These are phyloP conservation scores for Pollenia angustigena DNA, from an alignment of 2,888 invertebrate genomes.

Conservation along the genomic window DNA sequence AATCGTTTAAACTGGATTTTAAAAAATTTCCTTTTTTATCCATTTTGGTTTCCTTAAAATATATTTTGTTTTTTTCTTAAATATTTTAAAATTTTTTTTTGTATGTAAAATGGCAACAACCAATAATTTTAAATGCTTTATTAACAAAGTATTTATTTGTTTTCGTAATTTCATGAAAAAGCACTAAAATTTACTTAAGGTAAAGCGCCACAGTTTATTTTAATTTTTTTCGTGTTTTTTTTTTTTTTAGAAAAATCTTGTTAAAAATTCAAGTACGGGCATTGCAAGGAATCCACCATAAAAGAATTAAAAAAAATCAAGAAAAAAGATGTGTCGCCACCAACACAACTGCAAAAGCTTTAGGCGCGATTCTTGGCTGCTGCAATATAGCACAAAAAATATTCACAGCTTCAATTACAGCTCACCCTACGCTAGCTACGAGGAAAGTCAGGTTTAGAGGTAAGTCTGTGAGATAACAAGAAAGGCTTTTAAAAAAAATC, in stretches of 20 bases:
- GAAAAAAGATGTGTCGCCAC: constrained; percentile 69
- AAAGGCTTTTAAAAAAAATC: no score
- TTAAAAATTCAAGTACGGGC: constrained; percentile 57
- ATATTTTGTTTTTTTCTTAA: constrained; percentile 7
- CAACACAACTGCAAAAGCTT: constrained; percentile 67
- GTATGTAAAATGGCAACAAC: constrained; percentile 24
- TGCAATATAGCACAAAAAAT: constrained; percentile 37
- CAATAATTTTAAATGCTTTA: constrained; percentile 66
- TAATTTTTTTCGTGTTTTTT: background rate
- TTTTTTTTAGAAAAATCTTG: constrained; percentile 46
- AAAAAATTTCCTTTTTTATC: background rate
- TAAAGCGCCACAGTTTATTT: constrained; percentile 44
- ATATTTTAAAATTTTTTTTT: constrained; percentile 15
- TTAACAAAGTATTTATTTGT: constrained; percentile 60
- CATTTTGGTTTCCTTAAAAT: constrained; percentile 7
- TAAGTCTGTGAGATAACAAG: no score
- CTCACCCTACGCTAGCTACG: constrained; percentile 55
- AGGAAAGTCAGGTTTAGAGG: background rate
- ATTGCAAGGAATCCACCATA: constrained; percentile 50
- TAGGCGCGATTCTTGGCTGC: constrained; percentile 68
- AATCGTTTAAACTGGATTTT: constrained; percentile 17
- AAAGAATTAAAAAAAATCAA: constrained; percentile 33
- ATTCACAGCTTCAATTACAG: constrained; percentile 68
- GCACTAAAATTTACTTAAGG: constrained; percentile 33
- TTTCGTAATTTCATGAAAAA: constrained; percentile 51